Base-by-base conservation (phyloP, 2,113 vertebrate species). In the Peromyscus leucopus region DNA sequence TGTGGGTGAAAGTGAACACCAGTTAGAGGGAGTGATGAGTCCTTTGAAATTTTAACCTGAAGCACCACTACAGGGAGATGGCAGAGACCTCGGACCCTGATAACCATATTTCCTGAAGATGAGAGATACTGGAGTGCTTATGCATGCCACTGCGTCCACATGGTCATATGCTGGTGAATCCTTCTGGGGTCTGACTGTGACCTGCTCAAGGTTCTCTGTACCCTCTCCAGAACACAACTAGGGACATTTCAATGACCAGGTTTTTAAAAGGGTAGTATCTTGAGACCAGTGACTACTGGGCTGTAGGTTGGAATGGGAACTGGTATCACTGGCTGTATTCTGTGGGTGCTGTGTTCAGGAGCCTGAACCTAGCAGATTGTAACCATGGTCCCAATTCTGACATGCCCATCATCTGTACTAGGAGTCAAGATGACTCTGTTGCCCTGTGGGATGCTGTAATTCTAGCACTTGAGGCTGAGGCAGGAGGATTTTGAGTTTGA, bases 241-340 rank as follows among this genome's bases (percentile, higher is more conserved):
- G 39, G 63, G 55, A 71, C 95, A 69, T 94, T 96, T 95, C 36
- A 78, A 9, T 91, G 94, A 90, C 16, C 74, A 89, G 24, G 90
- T 88, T 63, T 84, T 69, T 63, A 65, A 33, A 74, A 83, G 89
- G 65, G 48, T 21, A 92, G 78, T 89, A 65, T 90, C 24, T 92
- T 31, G 87, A 93, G n/a, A 88, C 75, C 7, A 78, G 69, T 42
- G 28, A 90, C 90, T 57, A 92, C 12, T 88, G 84, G n/a, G 31
- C 39, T 94, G 93, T 79, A 94, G 90, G 59, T 61, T 46, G 42
- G 28, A 78, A 89, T 86, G 36, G 55, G 24, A 65, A 63, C 8
- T 21, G 87, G 2, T 59, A 3, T 5, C 59, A 21, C 1, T 61
- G n/a, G 48, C 78, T 51, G 42, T 11, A 22, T 85, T 95, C 22